Evolutionary conservation across 2,113 vertebrate genomes (phyloP).

Genomic region (Nettapus auritus): DNA sequence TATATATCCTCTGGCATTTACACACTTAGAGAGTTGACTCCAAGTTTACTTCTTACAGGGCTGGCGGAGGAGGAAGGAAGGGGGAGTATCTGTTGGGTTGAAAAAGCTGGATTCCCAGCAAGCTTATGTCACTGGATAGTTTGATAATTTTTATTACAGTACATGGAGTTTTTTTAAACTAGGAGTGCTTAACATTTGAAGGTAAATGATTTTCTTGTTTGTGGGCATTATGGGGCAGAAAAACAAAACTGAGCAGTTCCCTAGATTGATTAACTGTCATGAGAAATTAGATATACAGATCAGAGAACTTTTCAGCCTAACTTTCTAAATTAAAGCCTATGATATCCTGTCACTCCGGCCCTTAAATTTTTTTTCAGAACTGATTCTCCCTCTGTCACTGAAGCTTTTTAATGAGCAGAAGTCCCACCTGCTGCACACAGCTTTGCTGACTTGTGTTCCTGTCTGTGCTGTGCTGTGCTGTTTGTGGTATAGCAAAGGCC

Average conservation of each 20-base stretch:
- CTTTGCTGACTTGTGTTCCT: not conserved
- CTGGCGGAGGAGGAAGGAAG: not conserved
- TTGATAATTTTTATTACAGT: not conserved
- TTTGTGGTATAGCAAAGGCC: not conserved
- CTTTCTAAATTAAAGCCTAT: not conserved
- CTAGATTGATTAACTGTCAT: not conserved
- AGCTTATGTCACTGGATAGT: not conserved
- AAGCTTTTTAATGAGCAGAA: no score
- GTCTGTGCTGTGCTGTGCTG: not conserved
- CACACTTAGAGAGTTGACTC: not conserved
- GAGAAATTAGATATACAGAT: not conserved
- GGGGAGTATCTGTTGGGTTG: not conserved
- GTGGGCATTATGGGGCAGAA: not conserved
- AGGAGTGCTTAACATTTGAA: not conserved
- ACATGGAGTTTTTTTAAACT: no score
- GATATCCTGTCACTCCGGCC: not conserved
- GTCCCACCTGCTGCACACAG: not conserved
- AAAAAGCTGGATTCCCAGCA: not conserved
- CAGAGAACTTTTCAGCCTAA: not conserved
- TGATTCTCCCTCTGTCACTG: not conserved
- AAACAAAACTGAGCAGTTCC: not conserved
- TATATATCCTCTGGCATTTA: not conserved
- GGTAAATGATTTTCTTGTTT: not conserved
- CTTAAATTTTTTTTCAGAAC: not conserved
- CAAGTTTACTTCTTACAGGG: not conserved